A percentile compares a stretch with the other conserved stretches of the same genome.
These are phyloP conservation scores for Eulacestoma nigropectus DNA, from an alignment of 2,113 vertebrate genomes.

Conservation along the genomic window DNA sequence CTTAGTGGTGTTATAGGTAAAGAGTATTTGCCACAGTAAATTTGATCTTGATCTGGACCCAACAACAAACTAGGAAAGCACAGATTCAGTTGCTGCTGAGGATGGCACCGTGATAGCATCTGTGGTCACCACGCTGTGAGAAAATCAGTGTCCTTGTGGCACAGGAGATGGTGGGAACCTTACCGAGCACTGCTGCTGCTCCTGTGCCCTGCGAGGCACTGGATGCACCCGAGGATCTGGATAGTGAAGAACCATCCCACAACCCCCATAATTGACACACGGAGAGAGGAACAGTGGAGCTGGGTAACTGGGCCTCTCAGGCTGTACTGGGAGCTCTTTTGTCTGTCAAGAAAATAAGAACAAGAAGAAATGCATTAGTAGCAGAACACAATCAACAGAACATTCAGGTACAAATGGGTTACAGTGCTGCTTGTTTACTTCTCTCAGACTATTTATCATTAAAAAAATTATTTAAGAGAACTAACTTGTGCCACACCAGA, in stretches of 20 bases:
- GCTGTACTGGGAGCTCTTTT: neutral
- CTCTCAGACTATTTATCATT: neutral
- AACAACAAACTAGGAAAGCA: neutral
- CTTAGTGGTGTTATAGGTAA: neutral
- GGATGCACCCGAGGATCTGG: neutral
- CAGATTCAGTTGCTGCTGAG: neutral
- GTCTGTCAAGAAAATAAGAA: neutral
- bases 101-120: neutral
- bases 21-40: neutral
- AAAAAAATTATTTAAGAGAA: neutral
- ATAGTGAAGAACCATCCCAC: neutral
- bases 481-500: neutral
- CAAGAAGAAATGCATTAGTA: neutral
- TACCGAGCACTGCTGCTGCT: neutral
- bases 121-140: neutral
- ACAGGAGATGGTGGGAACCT: neutral
- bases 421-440: neutral
- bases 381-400: neutral
- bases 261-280: neutral
- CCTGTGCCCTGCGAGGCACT: neutral
- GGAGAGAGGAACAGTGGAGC: constrained; percentile 25
- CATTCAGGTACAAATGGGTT: neutral
- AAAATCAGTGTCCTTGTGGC: neutral
- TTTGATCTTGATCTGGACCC: neutral
- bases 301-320: neutral